A percentile compares a stretch with the other conserved stretches of the same genome.
Conservation (phyloP, 2,797 vertebrate species). For the Bradypodion ventrale region DNA sequence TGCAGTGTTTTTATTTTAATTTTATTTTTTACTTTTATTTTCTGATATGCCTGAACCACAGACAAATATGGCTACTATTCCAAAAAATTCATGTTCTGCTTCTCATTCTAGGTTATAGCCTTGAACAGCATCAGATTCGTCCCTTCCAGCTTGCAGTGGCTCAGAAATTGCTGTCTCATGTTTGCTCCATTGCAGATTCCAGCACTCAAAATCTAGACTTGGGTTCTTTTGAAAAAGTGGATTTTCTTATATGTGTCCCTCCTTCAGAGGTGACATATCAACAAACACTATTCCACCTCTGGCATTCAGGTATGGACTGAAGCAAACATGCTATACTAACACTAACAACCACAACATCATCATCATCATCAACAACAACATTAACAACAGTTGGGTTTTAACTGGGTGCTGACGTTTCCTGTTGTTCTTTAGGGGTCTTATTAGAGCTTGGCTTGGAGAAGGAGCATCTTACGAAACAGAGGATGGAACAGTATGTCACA, state of each 20-base stretch:
- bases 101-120: slow-evolving; percentile 79
- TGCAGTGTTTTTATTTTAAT: no score
- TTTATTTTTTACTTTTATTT: no score
- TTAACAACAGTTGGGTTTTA: neutral
- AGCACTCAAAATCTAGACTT: slow-evolving; percentile 97
- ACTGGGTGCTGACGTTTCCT: slow-evolving; percentile 21
- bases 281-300: slow-evolving; percentile 90
- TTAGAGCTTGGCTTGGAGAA: slow-evolving; percentile 89
- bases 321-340: neutral
- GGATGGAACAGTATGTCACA: slow-evolving; percentile 87
- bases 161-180: slow-evolving; percentile 94
- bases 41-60: no score
- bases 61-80: no score
- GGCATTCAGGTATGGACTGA: slow-evolving; percentile 87
- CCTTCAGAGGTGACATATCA: slow-evolving; percentile 96
- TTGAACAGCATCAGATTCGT: slow-evolving; percentile 82
- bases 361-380: no score
- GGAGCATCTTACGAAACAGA: slow-evolving; percentile 81
- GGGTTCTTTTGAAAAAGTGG: slow-evolving; percentile 94
- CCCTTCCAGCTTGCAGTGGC: slow-evolving; percentile 95
- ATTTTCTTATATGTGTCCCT: slow-evolving; percentile 95
- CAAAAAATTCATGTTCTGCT: no score
- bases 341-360: neutral
- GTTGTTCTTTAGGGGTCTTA: slow-evolving; percentile 83
- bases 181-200: slow-evolving; percentile 97